Percentiles rank a stretch among this genome's conserved stretches.
Evolutionary conservation across 1,140 invertebrate species (phyloP).

Genomic region (Helicoverpa zea): DNA sequence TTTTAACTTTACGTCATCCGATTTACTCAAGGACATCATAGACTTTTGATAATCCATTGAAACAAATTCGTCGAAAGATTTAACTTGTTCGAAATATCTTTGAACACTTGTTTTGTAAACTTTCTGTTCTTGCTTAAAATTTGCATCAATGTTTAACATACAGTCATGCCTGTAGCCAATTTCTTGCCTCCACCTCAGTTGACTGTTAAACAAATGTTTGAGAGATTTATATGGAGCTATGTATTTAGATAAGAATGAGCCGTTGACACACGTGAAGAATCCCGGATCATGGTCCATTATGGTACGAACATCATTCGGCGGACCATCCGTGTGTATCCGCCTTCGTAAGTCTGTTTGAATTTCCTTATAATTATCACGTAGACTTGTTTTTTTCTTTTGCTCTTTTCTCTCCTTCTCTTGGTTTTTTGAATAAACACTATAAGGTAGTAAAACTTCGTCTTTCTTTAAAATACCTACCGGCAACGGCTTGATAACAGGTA

Average conservation of each 20-base stretch:
- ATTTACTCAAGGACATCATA: conserved; percentile 83
- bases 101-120: conserved; percentile 82
- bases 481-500: conserved; percentile 58
- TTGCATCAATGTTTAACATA: conserved; percentile 86
- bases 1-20: conserved; percentile 79
- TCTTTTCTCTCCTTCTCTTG: conserved; percentile 60
- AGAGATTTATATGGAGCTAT: conserved; percentile 69
- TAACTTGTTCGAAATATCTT: conserved; percentile 82
- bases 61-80: conserved; percentile 88
- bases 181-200: conserved; percentile 64
- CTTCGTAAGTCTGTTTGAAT: conserved; percentile 56
- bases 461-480: conserved; percentile 59
- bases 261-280: conserved; percentile 66
- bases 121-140: conserved; percentile 85
- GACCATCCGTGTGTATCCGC: conserved; percentile 57
- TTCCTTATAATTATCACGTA: conserved; percentile 71
- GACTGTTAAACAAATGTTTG: conserved; percentile 58
- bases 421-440: conserved; percentile 69
- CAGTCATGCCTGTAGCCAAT: conserved; percentile 87
- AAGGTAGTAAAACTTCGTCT: conserved; percentile 66
- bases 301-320: conserved; percentile 55
- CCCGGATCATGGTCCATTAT: conserved; percentile 67
- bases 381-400: conserved; percentile 54
- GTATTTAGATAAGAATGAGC: conserved; percentile 51
- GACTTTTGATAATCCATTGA: conserved; percentile 87